Conservation (phyloP, 2,797 vertebrate species). For the Chaenodraco wilsoni region DNA sequence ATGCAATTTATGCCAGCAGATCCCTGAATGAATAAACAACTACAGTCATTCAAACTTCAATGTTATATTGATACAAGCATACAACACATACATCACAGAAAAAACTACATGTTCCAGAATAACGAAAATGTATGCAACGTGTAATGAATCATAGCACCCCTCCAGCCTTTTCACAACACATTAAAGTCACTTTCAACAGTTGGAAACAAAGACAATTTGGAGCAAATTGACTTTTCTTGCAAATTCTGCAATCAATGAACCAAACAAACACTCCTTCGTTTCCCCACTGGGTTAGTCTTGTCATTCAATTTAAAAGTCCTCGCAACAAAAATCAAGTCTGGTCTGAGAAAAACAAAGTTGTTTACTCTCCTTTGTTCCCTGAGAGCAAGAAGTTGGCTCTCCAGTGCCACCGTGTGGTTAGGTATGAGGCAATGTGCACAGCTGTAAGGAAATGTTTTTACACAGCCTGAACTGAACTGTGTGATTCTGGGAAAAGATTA, state of each 20-base stretch:
- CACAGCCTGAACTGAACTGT: neutral
- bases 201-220: conserved; percentile 19
- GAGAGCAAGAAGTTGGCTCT: conserved; percentile 23
- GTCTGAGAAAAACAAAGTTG: conserved; percentile 78
- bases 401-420: conserved; percentile 45
- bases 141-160: conserved; percentile 1
- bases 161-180: conserved; percentile 4
- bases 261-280: neutral
- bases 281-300: neutral
- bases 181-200: conserved; percentile 10
- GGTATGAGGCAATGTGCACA: conserved; percentile 3
- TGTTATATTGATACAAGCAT: neutral
- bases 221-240: neutral
- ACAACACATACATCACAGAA: neutral
- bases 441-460: conserved; percentile 16
- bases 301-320: conserved; percentile 31
- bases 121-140: neutral
- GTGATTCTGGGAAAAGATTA: neutral
- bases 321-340: conserved; percentile 39
- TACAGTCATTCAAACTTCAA: neutral
- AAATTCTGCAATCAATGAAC: conserved; percentile 1
- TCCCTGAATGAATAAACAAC: conserved; percentile 4
- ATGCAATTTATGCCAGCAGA: conserved; percentile 30
- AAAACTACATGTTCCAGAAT: no score
- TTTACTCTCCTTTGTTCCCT: conserved; percentile 76